Evolutionary conservation across 2,797 vertebrate genomes (phyloP).

Genomic region (Eleutherodactylus coqui): DNA sequence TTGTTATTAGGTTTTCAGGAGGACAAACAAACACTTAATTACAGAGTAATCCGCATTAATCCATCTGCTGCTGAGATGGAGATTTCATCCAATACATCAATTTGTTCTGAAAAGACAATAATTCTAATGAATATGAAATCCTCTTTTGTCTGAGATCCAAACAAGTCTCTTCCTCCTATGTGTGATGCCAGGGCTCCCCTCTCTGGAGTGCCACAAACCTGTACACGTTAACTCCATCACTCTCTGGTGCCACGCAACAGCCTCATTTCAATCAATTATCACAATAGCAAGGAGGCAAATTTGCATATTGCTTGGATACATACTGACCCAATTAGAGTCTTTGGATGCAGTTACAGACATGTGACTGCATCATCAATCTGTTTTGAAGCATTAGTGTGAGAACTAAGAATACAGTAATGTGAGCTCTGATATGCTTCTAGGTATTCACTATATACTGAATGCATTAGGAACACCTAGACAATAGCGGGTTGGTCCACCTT

Average conservation of each 20-base stretch:
- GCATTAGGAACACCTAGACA: too few species aligned
- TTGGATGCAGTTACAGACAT: background rate
- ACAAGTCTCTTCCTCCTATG: background rate
- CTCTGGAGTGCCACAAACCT: background rate
- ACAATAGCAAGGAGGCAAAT: background rate
- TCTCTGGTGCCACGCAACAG: background rate
- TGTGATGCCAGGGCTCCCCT: background rate
- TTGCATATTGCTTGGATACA: background rate
- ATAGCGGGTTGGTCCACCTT: too few species aligned
- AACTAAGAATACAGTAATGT: background rate
- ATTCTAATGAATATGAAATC: constrained; percentile 9
- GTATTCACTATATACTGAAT: too few species aligned
- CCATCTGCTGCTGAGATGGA: background rate
- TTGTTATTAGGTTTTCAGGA: background rate
- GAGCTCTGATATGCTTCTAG: background rate
- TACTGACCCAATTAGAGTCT: background rate
- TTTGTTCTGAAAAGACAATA: background rate
- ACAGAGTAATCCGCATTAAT: background rate
- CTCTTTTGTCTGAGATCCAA: background rate
- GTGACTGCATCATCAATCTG: background rate
- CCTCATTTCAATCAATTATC: background rate
- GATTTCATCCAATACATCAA: background rate
- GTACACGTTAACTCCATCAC: background rate
- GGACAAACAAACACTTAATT: background rate
- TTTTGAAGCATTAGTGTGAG: background rate